Evolutionary conservation across 2,888 invertebrate species (phyloP).

Genomic region (Lycophotia porphyrea): DNA sequence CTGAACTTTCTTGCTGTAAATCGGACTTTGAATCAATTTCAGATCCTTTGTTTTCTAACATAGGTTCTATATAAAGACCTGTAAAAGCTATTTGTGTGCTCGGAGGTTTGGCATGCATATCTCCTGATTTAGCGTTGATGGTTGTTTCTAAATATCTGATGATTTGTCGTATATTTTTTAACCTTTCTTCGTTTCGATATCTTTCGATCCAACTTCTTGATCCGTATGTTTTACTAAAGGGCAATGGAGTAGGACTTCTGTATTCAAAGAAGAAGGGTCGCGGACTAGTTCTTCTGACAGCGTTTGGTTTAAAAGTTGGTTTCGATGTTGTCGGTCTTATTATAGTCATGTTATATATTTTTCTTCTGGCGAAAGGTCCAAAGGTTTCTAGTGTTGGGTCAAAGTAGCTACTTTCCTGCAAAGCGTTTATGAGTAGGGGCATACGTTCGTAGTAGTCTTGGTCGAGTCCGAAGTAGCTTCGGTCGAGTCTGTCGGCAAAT

Average conservation of each 20-base stretch:
- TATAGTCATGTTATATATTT: constrained; percentile 61
- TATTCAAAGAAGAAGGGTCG: constrained; percentile 88
- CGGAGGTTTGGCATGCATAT: constrained; percentile 77
- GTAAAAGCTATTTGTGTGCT: constrained; percentile 83
- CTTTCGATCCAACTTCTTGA: constrained; percentile 85
- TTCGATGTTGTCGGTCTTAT: constrained; percentile 64
- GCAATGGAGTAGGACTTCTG: constrained; percentile 82
- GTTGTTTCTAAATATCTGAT: constrained; percentile 86
- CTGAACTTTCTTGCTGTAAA: constrained; percentile 70
- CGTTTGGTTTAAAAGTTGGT: constrained; percentile 64
- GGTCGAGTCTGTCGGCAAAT: constrained; percentile 83
- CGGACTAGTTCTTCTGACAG: constrained; percentile 85
- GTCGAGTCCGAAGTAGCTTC: constrained; percentile 85
- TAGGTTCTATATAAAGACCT: constrained; percentile 83
- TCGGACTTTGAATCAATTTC: constrained; percentile 60
- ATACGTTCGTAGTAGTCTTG: constrained; percentile 88
- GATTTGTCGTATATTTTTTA: constrained; percentile 85
- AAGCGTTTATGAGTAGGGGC: constrained; percentile 86
- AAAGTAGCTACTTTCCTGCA: constrained; percentile 84
- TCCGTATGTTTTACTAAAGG: constrained; percentile 82
- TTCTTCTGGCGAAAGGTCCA: constrained; percentile 63
- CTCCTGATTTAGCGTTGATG: constrained; percentile 86
- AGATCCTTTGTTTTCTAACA: constrained; percentile 66
- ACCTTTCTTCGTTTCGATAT: constrained; percentile 85
- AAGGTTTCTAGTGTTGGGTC: constrained; percentile 76